Evolutionary conservation across 2,797 vertebrate species (phyloP), one percentile per base, ranked within the genome.

Genomic region (Antennarius maculatus): DNA sequence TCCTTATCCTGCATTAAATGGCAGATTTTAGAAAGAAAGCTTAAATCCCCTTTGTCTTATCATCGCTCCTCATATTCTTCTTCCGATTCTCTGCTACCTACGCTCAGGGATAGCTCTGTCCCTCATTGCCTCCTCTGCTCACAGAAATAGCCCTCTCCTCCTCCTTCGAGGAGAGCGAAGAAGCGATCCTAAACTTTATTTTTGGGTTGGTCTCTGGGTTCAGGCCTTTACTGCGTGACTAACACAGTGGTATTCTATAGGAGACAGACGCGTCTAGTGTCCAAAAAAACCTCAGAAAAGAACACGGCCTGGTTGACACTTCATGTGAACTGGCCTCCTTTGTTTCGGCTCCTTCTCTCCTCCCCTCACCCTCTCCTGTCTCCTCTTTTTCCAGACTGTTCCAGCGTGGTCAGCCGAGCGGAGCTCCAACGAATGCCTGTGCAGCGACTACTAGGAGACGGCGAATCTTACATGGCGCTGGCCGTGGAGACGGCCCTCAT

Each of bases 401-500:
- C 94, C 85, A 97, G 95, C 34, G 95, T 96, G 2, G 94, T 93
- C 76, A 97, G 93, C 80, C 92, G 96, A 84, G 88, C 95, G 14
- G 97, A 99, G 55, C 95, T 95, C 66, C 96, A 97, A 67, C 94
- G 95, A 61, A 91, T 96, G 74, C 94, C 96, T 8, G 94, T 96
- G 83, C 95, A 96, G 80, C 95, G 95, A 69, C 94, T 97, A 77
- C 89, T 98, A 51, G 96, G 97, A 88, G 96, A 98, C 70, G 96
- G 96, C 14, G 97, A 99, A 75, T 97, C 97, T 31, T 98, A 96
- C 13, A 84, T 97, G 90, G 95, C 95, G 0, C 92, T 99, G 82
- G 97, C 97, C 0, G 97, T 99, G 89, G 97, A 99, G 90, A 96
- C 95, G 6, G 97, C 97, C n/a, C 83, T 99, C 76, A 94, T 99